Conservation (phyloP, 2,888 invertebrate species). For the Exocentrus adspersus region DNA sequence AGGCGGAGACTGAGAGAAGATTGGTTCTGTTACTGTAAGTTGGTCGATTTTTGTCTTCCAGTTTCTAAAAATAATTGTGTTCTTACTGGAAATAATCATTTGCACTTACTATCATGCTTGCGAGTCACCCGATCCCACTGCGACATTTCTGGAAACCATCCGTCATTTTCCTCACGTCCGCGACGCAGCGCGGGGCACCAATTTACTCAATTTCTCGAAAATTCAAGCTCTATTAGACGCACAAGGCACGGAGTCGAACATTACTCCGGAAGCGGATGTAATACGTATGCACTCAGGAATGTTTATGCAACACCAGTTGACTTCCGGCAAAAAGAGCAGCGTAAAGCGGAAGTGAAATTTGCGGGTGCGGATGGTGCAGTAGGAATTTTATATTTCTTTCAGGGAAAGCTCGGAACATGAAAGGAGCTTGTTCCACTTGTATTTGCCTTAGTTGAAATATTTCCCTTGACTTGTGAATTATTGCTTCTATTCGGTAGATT, state of each 20-base stretch:
- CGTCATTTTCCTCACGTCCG: constrained; percentile 6
- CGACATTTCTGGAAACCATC: background rate
- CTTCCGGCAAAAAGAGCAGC: background rate
- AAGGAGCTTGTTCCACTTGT: constrained; percentile 1
- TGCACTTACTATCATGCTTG: too few relatives aligned
- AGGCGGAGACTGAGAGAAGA: too few relatives aligned
- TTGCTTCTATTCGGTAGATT: background rate
- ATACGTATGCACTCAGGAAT: constrained; percentile 16
- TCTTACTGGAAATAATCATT: too few relatives aligned
- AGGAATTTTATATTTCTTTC: constrained; percentile 16
- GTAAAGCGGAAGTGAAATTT: constrained; percentile 9
- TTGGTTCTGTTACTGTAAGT: too few relatives aligned
- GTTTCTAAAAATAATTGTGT: too few relatives aligned
- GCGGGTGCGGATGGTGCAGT: background rate
- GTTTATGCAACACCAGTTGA: constrained; percentile 27
- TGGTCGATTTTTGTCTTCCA: too few relatives aligned
- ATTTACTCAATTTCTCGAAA: constrained; percentile 15
- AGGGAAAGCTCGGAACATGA: background rate
- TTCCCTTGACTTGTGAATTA: constrained; percentile 3
- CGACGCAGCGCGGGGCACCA: background rate
- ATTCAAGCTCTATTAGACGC: constrained; percentile 9
- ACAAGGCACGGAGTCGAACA: constrained; percentile 15
- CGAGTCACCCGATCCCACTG: background rate
- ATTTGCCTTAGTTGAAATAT: constrained; percentile 1
- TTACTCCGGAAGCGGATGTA: constrained; percentile 13